Evolutionary conservation across 2,888 invertebrate genomes (phyloP), one percentile per base, ranked within the genome.

Genomic region (Pecten maximus): DNA sequence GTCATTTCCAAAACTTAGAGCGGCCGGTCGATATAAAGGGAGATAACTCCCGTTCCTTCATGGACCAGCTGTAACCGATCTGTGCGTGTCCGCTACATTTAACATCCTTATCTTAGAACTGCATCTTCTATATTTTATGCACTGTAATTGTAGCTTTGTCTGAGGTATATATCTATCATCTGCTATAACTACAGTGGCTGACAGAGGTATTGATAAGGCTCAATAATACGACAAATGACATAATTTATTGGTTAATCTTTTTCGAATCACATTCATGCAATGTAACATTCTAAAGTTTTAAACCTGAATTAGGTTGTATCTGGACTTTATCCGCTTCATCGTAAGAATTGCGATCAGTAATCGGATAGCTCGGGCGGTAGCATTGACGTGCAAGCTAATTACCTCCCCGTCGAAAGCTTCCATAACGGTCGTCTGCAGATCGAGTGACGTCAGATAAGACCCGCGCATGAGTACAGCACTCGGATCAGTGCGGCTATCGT

Each of bases 251-350:
- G 28, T 74, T 74, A 74, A 74, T 74, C 74, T 74, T 35, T 74
- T 74, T 74, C 74, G 74, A 74, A 74, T 74, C 74, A 74, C 35
- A 28, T 10, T 74, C 74, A 74, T 74, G 28, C 35, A 35, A 35
- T 74, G 74, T 74, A 35, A 74, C 74, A 74, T 74, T 74, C 74
- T 74, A 74, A 74, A 74, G 74, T 35, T 74, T 74, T 74, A 74
- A 74, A 74, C 74, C 74, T 35, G 74, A 74, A 74, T 74, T 35
- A 74, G 74, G 74, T 74, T 74, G 35, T 23, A 74, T 74, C 74
- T 74, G 35, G 28, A 74, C 35, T 28, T 74, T 74, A 74, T 74
- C 74, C 15, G 6, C 74, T 35, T 74, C 74, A 74, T 74, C 74
- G 74, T 74, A 74, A 74, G 74, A 74, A 74, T 74, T 74, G 35